These are phyloP conservation scores for Willisornis vidua DNA, from an alignment of 2,113 vertebrate species.

Conservation along the genomic window DNA sequence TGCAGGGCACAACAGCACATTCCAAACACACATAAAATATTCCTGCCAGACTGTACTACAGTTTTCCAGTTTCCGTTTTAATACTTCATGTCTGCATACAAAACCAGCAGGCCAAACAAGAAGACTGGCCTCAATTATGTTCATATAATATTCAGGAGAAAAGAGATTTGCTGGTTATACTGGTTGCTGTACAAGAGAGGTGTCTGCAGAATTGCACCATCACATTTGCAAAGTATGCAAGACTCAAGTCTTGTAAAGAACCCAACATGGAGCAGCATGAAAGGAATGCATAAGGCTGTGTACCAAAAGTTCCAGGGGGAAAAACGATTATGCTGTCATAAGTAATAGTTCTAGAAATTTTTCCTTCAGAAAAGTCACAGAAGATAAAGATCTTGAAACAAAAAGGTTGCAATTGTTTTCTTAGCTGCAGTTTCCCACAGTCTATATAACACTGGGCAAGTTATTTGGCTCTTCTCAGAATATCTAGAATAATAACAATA, in stretches of 20 bases:
- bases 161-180: background rate
- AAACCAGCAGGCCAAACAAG: background rate
- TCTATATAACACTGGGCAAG: background rate
- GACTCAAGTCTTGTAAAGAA: background rate
- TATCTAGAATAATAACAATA: background rate
- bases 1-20: background rate
- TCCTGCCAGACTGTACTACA: background rate
- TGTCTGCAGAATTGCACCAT: background rate
- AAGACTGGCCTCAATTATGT: background rate
- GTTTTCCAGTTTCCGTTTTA: background rate
- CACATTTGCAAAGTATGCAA: background rate
- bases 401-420: background rate
- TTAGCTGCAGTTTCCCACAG: background rate
- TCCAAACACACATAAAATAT: background rate
- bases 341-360: background rate
- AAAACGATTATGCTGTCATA: background rate
- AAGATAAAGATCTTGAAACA: background rate
- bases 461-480: background rate
- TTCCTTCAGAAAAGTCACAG: background rate
- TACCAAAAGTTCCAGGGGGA: background rate
- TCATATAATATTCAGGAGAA: background rate
- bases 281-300: accelerated
- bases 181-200: background rate
- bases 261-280: background rate
- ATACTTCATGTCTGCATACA: background rate